Percentiles rank a stretch among this genome's conserved stretches.
Conservation (phyloP, 2,888 invertebrate genomes). For the Stenoptilia bipunctidactyla region DNA sequence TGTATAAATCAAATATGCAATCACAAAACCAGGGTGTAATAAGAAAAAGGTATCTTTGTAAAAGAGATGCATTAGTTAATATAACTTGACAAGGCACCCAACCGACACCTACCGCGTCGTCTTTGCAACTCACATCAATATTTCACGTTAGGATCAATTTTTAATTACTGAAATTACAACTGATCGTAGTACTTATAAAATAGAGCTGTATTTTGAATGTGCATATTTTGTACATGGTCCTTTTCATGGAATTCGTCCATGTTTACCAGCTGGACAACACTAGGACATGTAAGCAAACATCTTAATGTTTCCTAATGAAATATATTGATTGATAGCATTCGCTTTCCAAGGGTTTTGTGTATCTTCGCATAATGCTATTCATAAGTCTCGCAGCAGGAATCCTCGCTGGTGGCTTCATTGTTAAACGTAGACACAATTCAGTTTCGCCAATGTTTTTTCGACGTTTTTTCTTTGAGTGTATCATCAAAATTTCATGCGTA, state of each 20-base stretch:
- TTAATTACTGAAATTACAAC: background rate
- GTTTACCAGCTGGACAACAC: slow-evolving; percentile 48
- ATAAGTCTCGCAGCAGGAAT: slow-evolving; percentile 56
- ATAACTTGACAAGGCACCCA: slow-evolving; percentile 2
- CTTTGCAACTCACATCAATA: background rate
- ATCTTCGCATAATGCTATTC: slow-evolving; percentile 57
- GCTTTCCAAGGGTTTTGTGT: slow-evolving; percentile 55
- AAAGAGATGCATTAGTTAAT: too few species aligned
- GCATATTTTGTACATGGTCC: background rate
- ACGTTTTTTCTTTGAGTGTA: slow-evolving; percentile 25
- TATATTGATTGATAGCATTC: slow-evolving; percentile 65
- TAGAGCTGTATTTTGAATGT: background rate
- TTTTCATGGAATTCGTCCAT: slow-evolving; percentile 56
- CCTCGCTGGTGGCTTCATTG: slow-evolving; percentile 65
- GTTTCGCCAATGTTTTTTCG: slow-evolving; percentile 40
- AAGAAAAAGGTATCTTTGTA: too few species aligned
- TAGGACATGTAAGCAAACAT: slow-evolving; percentile 68
- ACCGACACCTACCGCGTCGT: slow-evolving; percentile 1
- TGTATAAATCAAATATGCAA: too few species aligned
- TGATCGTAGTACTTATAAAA: background rate
- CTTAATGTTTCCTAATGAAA: slow-evolving; percentile 72
- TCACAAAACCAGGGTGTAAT: too few species aligned
- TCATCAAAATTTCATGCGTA: slow-evolving; percentile 64
- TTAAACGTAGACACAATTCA: slow-evolving; percentile 34
- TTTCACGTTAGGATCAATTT: background rate